phyloP scores from a whole-genome alignment of 1,140 invertebrate genomes.

The Tribolium castaneum region DNA sequence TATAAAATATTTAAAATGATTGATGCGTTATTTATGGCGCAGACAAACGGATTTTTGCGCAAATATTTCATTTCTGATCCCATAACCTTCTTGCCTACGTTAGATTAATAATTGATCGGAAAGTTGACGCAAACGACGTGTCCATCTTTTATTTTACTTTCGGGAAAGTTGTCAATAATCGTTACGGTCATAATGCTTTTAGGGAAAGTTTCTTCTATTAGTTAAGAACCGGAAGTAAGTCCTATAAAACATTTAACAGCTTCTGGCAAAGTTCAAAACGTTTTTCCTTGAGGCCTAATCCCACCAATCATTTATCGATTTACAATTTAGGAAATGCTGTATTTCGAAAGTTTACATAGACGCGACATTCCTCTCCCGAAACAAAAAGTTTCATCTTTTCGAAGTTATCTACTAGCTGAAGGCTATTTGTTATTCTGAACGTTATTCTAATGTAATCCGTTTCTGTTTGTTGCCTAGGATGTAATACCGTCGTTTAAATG shows the following conservation, averaged over 20 bases:
- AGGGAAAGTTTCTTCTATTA: background rate
- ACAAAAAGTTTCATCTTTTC: slow-evolving; percentile 13
- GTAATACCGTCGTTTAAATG: slow-evolving; percentile 23
- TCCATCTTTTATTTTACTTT: background rate
- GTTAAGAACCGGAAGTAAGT: background rate
- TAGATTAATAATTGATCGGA: background rate
- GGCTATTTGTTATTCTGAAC: slow-evolving; percentile 15
- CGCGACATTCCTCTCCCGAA: background rate
- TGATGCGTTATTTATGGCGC: slow-evolving; percentile 19
- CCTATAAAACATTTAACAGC: slow-evolving; percentile 30
- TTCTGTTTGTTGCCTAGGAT: slow-evolving; percentile 19
- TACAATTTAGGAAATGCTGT: background rate
- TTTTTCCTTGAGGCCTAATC: background rate
- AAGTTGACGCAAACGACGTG: background rate
- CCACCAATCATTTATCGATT: background rate
- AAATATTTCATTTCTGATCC: background rate
- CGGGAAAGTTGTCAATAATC: slow-evolving; percentile 13
- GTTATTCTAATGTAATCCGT: slow-evolving; percentile 23
- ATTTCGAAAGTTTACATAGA: background rate
- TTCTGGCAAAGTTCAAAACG: background rate
- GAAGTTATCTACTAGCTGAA: slow-evolving; percentile 8
- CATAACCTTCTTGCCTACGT: background rate
- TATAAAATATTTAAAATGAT: slow-evolving; percentile 40
- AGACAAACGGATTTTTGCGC: slow-evolving; percentile 11
- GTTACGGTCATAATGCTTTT: slow-evolving; percentile 1